These are phyloP conservation scores for Halcyon smyrnensis DNA, from an alignment of 2,797 vertebrate genomes.

Conservation along the genomic window DNA sequence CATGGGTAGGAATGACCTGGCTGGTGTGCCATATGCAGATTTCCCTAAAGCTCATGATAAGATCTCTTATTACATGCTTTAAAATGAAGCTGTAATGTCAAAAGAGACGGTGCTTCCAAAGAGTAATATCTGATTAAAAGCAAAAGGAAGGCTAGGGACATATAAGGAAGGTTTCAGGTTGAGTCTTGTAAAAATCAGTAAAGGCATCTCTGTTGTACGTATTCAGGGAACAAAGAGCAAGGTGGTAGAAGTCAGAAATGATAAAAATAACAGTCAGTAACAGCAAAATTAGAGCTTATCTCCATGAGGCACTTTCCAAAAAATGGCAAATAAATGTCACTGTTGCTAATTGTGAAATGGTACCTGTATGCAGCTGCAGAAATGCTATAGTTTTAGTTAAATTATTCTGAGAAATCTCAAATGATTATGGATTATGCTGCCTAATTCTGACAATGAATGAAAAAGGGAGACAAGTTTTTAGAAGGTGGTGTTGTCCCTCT, in stretches of 20 bases:
- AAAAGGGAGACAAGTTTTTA: neutral
- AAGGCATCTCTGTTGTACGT: neutral
- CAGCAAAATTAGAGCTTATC: neutral
- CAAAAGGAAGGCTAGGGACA: neutral
- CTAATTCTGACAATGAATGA: neutral
- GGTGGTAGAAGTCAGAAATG: neutral
- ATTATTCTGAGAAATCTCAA: neutral
- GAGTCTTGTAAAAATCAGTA: neutral
- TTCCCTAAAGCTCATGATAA: neutral
- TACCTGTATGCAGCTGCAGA: neutral
- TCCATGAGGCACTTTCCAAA: accelerated
- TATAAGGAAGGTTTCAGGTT: neutral
- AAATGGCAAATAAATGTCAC: neutral
- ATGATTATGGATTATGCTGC: neutral
- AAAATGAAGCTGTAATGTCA: neutral
- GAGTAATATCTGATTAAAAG: neutral
- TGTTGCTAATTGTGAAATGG: neutral
- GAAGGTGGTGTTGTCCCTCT: neutral
- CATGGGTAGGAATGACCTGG: neutral
- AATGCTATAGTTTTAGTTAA: neutral
- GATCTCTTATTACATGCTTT: neutral
- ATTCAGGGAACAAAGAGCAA: neutral
- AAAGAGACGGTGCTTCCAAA: neutral
- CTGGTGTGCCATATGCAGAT: neutral
- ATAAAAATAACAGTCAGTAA: neutral